phyloP scores from a whole-genome alignment of 2,113 vertebrate species.

The Eidolon helvum region DNA sequence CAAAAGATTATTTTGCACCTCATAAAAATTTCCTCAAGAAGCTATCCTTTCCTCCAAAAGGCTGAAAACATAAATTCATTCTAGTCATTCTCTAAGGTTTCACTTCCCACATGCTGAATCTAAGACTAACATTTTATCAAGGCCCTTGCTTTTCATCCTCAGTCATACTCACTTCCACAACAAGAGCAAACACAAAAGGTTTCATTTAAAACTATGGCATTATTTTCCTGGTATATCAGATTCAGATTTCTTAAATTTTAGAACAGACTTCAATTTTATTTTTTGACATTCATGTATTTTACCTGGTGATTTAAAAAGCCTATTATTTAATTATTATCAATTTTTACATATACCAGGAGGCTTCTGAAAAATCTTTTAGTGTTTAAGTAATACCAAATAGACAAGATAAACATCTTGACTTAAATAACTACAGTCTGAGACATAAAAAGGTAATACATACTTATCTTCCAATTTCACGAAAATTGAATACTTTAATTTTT shows the following conservation, averaged over 20 bases:
- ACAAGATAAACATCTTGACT: not conserved
- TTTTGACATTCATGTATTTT: not conserved
- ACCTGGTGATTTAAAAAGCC: not conserved
- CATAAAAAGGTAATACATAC: not conserved
- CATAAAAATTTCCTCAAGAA: not conserved
- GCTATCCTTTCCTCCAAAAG: not conserved
- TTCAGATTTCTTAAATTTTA: not conserved
- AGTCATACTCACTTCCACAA: not conserved
- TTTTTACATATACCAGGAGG: not conserved
- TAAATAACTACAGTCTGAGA: constrained; percentile 4
- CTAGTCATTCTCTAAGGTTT: not conserved
- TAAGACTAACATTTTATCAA: not conserved
- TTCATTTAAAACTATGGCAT: not conserved
- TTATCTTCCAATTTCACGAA: constrained; percentile 15
- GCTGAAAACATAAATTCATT: not conserved
- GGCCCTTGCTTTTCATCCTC: not conserved
- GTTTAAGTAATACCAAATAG: constrained; percentile 3
- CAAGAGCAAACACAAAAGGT: not conserved
- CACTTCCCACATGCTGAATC: not conserved
- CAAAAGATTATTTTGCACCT: not conserved
- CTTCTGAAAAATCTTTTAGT: not conserved
- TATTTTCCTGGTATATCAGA: not conserved
- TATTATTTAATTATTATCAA: not conserved
- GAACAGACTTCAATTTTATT: constrained; percentile 19
- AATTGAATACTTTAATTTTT: not conserved